phyloP scores from a whole-genome alignment of 2,113 vertebrate species.

The Ptilonorhynchus violaceus region DNA sequence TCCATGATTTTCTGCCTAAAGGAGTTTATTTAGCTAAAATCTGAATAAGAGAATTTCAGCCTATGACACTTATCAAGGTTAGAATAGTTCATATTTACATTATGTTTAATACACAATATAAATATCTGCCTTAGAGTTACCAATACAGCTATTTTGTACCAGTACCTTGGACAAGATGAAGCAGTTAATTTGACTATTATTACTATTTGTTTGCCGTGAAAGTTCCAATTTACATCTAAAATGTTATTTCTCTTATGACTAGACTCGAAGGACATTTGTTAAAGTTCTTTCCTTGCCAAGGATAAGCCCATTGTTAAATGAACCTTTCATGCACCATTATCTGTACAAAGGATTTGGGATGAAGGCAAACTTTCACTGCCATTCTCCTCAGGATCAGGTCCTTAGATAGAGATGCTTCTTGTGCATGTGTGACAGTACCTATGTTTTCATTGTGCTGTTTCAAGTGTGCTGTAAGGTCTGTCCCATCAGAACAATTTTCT shows the following conservation, averaged over 20 bases:
- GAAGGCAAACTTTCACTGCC: background rate
- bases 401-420: background rate
- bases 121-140: background rate
- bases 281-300: background rate
- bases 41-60: background rate
- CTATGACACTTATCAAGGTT: background rate
- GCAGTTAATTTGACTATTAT: background rate
- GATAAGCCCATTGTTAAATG: background rate
- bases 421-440: rapidly evolving
- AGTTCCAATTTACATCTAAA: background rate
- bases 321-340: background rate
- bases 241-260: background rate
- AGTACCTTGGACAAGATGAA: background rate
- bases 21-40: background rate
- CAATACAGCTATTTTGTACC: background rate
- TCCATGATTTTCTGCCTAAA: background rate
- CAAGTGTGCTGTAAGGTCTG: background rate
- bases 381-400: background rate
- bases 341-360: rapidly evolving
- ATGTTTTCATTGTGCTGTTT: background rate
- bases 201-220: background rate
- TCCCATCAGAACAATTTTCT: background rate
- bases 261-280: background rate
- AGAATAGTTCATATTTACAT: background rate
- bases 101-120: background rate